These are phyloP conservation scores for Dipus sagitta DNA, from an alignment of 2,797 vertebrate species.

Conservation along the genomic window DNA sequence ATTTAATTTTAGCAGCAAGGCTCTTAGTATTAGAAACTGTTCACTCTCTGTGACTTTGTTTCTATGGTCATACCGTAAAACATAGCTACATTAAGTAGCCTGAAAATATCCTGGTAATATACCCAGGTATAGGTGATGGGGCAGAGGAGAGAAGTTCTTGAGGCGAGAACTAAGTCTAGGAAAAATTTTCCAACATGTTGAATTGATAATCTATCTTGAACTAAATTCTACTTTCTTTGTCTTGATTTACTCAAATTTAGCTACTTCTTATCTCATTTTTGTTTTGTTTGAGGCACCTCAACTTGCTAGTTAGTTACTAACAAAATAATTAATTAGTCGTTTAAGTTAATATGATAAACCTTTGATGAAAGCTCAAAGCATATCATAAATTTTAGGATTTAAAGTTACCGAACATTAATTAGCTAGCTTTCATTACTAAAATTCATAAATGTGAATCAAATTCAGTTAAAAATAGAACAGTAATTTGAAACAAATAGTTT, in stretches of 20 bases:
- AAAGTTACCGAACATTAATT: slow-evolving; percentile 6
- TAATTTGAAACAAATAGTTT: slow-evolving; percentile 15
- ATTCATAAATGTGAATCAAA: not conserved
- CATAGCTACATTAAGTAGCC: not conserved
- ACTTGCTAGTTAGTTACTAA: not conserved
- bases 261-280: not conserved
- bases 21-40: not conserved
- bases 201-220: not conserved
- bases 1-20: slow-evolving; percentile 23
- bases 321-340: not conserved
- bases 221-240: slow-evolving; percentile 7
- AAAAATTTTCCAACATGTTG: not conserved
- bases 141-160: not conserved
- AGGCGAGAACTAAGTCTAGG: not conserved
- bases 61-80: not conserved
- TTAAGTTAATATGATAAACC: not conserved
- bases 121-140: not conserved
- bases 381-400: not conserved
- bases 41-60: not conserved
- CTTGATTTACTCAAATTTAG: slow-evolving; percentile 5
- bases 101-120: not conserved
- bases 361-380: not conserved
- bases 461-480: not conserved
- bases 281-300: not conserved
- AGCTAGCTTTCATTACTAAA: not conserved